These are phyloP conservation scores for Protaetia brevitarsis DNA, from an alignment of 1,140 invertebrate genomes.

Conservation along the genomic window DNA sequence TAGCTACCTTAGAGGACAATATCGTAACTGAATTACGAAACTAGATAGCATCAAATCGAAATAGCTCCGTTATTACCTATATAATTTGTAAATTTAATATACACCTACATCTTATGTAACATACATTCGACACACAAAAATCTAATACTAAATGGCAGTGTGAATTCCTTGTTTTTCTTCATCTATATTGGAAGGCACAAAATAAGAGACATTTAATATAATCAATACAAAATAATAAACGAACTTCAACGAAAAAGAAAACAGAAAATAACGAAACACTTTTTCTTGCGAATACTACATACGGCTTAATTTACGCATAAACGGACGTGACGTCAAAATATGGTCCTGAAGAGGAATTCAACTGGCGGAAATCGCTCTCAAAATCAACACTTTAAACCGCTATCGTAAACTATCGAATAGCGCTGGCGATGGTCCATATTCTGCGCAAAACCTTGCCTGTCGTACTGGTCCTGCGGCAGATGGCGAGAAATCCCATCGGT, in stretches of 20 bases:
- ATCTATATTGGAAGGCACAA: constrained; percentile 21
- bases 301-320: neutral
- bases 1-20: constrained; percentile 21
- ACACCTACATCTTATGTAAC: neutral
- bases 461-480: constrained; percentile 29
- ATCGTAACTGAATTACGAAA: neutral
- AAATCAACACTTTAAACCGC: constrained; percentile 34
- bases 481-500: constrained; percentile 54
- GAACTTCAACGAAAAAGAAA: neutral
- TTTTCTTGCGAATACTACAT: neutral
- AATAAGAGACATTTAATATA: constrained; percentile 11
- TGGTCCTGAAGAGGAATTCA: constrained; percentile 10
- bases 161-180: constrained; percentile 24
- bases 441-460: constrained; percentile 26
- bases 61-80: constrained; percentile 19
- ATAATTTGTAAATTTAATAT: no score
- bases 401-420: constrained; percentile 38
- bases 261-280: neutral
- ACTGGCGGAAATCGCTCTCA: neutral
- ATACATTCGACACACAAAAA: no score
- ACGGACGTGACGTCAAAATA: neutral
- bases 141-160: constrained; percentile 27
- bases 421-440: constrained; percentile 14
- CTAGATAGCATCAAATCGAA: constrained; percentile 16
- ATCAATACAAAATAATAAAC: constrained; percentile 2